Percentiles rank a stretch among this genome's conserved stretches.
phyloP scores from a whole-genome alignment of 1,140 invertebrate genomes.

The Ceratina calcarata region DNA sequence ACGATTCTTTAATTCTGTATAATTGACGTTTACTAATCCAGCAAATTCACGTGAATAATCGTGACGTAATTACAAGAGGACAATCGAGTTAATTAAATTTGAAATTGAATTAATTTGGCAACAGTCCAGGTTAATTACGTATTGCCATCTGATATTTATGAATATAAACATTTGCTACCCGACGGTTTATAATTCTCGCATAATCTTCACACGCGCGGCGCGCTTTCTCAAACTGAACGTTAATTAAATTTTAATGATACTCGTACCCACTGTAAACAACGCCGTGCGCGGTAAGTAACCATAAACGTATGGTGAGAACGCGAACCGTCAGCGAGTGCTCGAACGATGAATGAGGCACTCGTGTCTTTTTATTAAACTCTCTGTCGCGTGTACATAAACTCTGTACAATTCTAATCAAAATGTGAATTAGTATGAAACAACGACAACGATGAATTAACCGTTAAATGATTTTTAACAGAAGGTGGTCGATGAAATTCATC shows the following conservation, averaged over 20 bases:
- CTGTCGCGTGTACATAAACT: no score
- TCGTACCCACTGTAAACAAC: neutral
- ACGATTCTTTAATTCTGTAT: no score
- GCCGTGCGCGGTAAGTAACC: neutral
- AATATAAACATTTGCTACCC: constrained; percentile 2
- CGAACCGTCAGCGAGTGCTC: no score
- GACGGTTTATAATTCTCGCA: neutral
- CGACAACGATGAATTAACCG: no score
- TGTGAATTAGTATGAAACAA: no score
- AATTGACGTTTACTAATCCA: no score
- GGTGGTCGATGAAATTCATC: no score
- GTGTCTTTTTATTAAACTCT: no score
- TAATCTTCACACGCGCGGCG: neutral
- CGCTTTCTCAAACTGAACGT: neutral
- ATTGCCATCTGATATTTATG: constrained; percentile 6
- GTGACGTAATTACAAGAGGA: neutral
- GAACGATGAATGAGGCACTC: no score
- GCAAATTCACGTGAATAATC: neutral
- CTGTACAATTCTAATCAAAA: no score
- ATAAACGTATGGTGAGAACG: neutral
- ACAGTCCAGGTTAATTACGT: neutral
- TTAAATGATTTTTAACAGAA: no score
- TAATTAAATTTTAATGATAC: constrained; percentile 11
- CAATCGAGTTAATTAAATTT: constrained; percentile 19
- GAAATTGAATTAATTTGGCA: constrained; percentile 16